Percentiles rank a stretch among this genome's conserved stretches.
Conservation (phyloP, 2,113 vertebrate species). For the Pterocles orientalis region DNA sequence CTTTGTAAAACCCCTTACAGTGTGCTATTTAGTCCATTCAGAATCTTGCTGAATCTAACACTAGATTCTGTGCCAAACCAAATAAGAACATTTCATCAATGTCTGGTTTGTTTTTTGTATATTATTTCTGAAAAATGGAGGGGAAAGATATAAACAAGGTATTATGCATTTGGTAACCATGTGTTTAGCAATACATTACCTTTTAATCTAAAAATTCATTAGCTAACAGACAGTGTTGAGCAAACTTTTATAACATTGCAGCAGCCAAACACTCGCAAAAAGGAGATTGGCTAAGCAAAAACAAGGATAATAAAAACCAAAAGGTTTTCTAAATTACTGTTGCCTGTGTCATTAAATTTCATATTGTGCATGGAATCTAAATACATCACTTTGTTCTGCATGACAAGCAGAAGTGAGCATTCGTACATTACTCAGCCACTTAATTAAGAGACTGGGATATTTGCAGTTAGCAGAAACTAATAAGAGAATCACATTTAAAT, state of each 20-base stretch:
- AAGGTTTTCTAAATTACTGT: constrained; percentile 80
- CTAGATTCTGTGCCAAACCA: constrained; percentile 25
- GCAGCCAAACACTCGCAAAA: constrained; percentile 46
- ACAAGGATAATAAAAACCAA: constrained; percentile 74
- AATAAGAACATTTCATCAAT: constrained; percentile 2
- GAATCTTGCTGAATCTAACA: constrained; percentile 12
- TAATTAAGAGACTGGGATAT: constrained; percentile 87
- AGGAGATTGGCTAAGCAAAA: constrained; percentile 69
- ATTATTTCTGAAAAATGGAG: background rate
- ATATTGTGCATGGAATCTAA: constrained; percentile 86
- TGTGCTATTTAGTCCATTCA: constrained; percentile 44
- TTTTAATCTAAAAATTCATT: constrained; percentile 67
- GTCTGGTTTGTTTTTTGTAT: constrained; percentile 14
- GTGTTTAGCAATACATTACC: background rate
- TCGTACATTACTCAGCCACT: constrained; percentile 86
- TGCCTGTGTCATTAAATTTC: constrained; percentile 84
- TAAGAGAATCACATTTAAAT: constrained; percentile 86
- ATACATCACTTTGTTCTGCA: constrained; percentile 86
- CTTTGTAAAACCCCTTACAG: constrained; percentile 37
- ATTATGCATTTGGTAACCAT: constrained; percentile 18
- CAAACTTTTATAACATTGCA: constrained; percentile 46
- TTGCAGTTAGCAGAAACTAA: constrained; percentile 87
- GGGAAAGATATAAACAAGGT: background rate
- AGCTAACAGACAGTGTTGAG: constrained; percentile 43
- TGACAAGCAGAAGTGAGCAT: constrained; percentile 84